A percentile compares a stretch with the other conserved stretches of the same genome.
phyloP scores from a whole-genome alignment of 2,797 vertebrate species.

The Carduelis carduelis region DNA sequence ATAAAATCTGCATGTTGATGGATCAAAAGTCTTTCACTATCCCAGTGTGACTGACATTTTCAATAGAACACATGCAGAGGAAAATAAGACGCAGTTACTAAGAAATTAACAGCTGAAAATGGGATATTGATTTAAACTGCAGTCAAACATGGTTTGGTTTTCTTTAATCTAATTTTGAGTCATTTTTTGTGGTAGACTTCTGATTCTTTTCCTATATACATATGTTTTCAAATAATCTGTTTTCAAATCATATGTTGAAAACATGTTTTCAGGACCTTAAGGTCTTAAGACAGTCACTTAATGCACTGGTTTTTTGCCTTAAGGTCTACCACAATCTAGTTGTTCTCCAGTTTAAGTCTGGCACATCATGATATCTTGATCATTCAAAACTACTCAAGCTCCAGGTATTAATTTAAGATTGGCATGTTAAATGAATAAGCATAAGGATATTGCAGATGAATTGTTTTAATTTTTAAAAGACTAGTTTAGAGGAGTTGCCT shows the following conservation, averaged over 20 bases:
- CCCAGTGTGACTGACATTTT: neutral
- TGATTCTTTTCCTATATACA: neutral
- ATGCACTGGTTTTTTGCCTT: neutral
- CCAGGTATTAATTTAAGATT: neutral
- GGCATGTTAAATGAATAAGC: neutral
- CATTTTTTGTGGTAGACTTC: neutral
- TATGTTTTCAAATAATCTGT: neutral
- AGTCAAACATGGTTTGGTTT: slow-evolving; percentile 10
- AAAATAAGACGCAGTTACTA: slow-evolving; percentile 21
- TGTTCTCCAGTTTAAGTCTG: neutral
- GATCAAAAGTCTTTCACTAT: neutral
- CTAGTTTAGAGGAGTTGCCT: neutral
- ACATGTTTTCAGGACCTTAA: neutral
- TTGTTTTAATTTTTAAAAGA: neutral
- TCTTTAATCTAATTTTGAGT: neutral
- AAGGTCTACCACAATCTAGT: neutral
- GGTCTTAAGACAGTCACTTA: neutral
- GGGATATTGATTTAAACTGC: slow-evolving; percentile 44
- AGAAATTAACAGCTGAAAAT: slow-evolving; percentile 55
- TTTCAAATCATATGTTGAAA: neutral
- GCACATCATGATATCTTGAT: neutral
- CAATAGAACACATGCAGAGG: slow-evolving; percentile 18
- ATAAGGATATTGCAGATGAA: neutral
- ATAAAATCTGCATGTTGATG: slow-evolving; percentile 30
- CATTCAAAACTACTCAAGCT: neutral